phyloP scores from a whole-genome alignment of 2,113 vertebrate species.

The Perca flavescens region DNA sequence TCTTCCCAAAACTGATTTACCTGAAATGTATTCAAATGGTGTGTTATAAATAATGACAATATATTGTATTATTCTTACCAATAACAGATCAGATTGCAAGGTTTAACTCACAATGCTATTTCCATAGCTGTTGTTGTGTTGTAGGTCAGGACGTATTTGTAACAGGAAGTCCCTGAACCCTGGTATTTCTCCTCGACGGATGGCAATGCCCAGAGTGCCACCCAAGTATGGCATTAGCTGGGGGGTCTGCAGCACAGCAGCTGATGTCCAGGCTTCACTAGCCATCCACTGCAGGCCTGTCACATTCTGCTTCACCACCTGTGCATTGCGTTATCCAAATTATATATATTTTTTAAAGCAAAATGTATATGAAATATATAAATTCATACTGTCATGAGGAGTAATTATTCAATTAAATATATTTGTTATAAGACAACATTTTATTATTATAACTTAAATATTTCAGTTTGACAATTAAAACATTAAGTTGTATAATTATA shows the following conservation, averaged over 20 bases:
- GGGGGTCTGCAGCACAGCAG: conserved; percentile 52
- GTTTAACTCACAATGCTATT: conserved; percentile 49
- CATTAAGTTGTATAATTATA: neutral
- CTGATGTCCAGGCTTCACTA: conserved; percentile 68
- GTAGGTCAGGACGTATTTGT: conserved; percentile 38
- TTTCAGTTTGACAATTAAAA: neutral
- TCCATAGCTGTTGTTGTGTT: conserved; percentile 17
- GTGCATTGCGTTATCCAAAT: neutral
- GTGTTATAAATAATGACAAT: neutral
- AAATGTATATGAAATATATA: too few species aligned
- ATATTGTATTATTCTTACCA: too few species aligned
- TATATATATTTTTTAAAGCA: too few species aligned
- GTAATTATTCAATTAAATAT: neutral
- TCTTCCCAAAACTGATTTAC: conserved; percentile 77
- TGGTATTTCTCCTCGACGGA: conserved; percentile 74
- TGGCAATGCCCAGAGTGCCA: conserved; percentile 73
- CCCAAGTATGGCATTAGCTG: conserved; percentile 62
- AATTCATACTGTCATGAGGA: too few species aligned
- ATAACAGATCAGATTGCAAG: neutral
- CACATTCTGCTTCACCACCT: conserved; percentile 75
- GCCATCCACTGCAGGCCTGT: conserved; percentile 82
- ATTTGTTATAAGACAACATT: neutral
- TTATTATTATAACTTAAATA: neutral
- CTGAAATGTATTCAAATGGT: conserved; percentile 11
- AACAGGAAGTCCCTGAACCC: conserved; percentile 60